Evolutionary conservation across 2,113 vertebrate genomes (phyloP), one percentile per base, ranked within the genome.

Genomic region (Synodontis membranacea): DNA sequence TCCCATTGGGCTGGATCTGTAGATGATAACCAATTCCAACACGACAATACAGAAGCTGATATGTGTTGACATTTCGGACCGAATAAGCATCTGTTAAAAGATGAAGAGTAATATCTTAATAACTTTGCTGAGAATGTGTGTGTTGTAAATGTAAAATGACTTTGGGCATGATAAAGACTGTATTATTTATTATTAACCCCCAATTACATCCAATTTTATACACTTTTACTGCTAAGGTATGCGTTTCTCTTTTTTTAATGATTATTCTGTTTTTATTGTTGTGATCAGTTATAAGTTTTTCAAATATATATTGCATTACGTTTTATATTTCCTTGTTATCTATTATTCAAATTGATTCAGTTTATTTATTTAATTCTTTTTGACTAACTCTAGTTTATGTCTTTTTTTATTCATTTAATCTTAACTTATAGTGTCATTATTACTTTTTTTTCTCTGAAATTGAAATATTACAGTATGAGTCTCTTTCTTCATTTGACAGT

Each of bases 1-100:
- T 89, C 21, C 94, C 93, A 11, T 66, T 89, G 75, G 88, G 60
- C 60, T 92, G 89, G 64, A 95, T 93, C 88, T 94, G 93, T 17
- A 95, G 90, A 84, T 95, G 94, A 90, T 90, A 95, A n/a, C 94
- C 94, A 60, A 95, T 95, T 75, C 94, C 94, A 34, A 92, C 90
- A 2, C 91, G 91, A 56, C 94, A 94, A 86, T 94, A 95, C 9
- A 95, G 93, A 46, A 95, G 90, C 91, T 90, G 91, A 70, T 92
- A 88, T 4, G 86, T 87, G 68, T 44, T 17, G 10, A 8, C n/a
- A 15, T 85, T 88, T 84, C 34, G 80, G 50, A 84, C 42, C 87
- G 89, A 91, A 83, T 79, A 74, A 86, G 86, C 19, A 80, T 78
- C 93, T 93, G 91, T 31, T 85, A 80, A 17, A 62, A 80, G 52